Evolutionary conservation across 2,888 invertebrate genomes (phyloP).

Genomic region (Drymonia ruficornis): DNA sequence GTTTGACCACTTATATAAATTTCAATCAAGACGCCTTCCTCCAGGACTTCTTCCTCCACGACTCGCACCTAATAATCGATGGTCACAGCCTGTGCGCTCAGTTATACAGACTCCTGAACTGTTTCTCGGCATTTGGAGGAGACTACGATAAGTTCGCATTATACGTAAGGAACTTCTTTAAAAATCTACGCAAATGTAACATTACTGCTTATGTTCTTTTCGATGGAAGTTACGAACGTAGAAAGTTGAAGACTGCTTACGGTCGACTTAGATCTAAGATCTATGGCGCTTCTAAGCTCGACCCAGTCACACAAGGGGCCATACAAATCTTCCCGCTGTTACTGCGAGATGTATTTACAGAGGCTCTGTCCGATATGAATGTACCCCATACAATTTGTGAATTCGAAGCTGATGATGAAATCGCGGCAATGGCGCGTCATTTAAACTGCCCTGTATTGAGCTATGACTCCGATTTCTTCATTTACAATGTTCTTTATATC

Average conservation of each 20-base stretch:
- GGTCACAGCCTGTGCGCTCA: slow-evolving; percentile 91
- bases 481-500: slow-evolving; percentile 93
- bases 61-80: slow-evolving; percentile 90
- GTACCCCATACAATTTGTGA: slow-evolving; percentile 89
- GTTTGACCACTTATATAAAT: slow-evolving; percentile 92
- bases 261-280: slow-evolving; percentile 86
- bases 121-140: slow-evolving; percentile 91
- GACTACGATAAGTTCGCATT: slow-evolving; percentile 92
- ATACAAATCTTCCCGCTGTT: slow-evolving; percentile 90
- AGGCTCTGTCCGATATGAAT: slow-evolving; percentile 87
- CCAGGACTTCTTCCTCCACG: slow-evolving; percentile 86
- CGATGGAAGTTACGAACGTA: slow-evolving; percentile 91
- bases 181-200: slow-evolving; percentile 88
- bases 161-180: slow-evolving; percentile 87
- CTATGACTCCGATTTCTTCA: slow-evolving; percentile 97
- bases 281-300: slow-evolving; percentile 81
- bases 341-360: slow-evolving; percentile 89
- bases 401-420: slow-evolving; percentile 96
- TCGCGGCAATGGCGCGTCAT: slow-evolving; percentile 91
- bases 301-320: slow-evolving; percentile 81
- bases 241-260: slow-evolving; percentile 88
- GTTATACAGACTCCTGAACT: slow-evolving; percentile 86
- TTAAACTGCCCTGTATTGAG: slow-evolving; percentile 94
- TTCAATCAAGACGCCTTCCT: slow-evolving; percentile 87
- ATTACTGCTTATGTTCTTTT: slow-evolving; percentile 90